These are phyloP conservation scores for Epinotia brunnichana DNA, from an alignment of 2,888 invertebrate species.

Conservation along the genomic window DNA sequence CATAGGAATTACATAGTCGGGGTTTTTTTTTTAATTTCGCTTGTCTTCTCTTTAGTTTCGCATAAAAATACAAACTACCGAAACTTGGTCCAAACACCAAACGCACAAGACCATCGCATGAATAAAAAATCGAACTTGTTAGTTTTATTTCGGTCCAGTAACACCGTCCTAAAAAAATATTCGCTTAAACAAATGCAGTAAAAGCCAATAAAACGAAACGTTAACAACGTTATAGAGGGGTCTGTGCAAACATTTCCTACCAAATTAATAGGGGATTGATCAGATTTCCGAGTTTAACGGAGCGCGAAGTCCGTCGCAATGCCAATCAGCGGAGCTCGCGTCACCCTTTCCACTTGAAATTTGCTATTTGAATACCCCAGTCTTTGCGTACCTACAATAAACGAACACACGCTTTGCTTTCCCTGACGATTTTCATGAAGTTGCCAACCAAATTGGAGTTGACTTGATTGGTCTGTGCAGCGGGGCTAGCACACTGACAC, in stretches of 20 bases:
- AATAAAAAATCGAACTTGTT: conserved; percentile 34
- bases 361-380: conserved; percentile 47
- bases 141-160: conserved; percentile 30
- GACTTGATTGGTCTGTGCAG: neutral
- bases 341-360: conserved; percentile 49
- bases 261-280: conserved; percentile 77
- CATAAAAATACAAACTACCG: neutral
- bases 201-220: conserved; percentile 65
- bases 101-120: conserved; percentile 19
- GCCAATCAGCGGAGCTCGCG: conserved; percentile 69
- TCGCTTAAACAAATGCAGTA: conserved; percentile 46
- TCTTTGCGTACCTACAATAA: conserved; percentile 24
- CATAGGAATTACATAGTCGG: no score
- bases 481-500: no score
- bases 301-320: conserved; percentile 75
- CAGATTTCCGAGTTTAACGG: conserved; percentile 77
- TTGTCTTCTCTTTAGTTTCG: neutral
- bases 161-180: conserved; percentile 36
- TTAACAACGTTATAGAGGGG: conserved; percentile 60
- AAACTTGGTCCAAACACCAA: conserved; percentile 8
- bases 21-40: no score
- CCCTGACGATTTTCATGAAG: conserved; percentile 4
- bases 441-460: neutral
- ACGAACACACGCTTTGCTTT: neutral
- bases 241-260: conserved; percentile 71